Base-by-base conservation (phyloP, 2,113 vertebrate genomes). In the Callipepla californica region DNA sequence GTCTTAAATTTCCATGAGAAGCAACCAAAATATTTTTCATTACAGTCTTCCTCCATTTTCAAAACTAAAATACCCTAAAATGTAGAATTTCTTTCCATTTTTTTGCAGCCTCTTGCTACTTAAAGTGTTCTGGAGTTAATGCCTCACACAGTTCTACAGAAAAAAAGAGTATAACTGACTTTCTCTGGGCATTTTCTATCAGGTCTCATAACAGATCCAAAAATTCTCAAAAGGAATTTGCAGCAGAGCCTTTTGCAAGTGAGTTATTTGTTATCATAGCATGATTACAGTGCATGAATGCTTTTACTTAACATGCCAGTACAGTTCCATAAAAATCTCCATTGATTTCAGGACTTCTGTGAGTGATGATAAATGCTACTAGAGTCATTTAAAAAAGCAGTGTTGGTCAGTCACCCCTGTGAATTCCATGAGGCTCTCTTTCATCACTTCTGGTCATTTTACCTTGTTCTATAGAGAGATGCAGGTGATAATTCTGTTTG, bases 331-430 rank as follows among this genome's bases (percentile, higher is more conserved):
- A 57, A 86, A 93, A 80, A 57, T 72, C 20, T 83, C 9, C 5
- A 83, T 72, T 88, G 68, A 90, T 92, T 88, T 95, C 67, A 47
- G 13, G 53, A 50, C 28, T 80, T 72, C 58, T 67, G 40, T 65
- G 48, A 88, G 34, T 38, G 47, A 47, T 59, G 51, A 78, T 67
- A 88, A 78, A 75, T 59, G 8, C 9, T 72, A 55, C 47, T 74
- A 78, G 11, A 70, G 21, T 13, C 23, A 75, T 68, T 87, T 78
- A 89, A 78, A 80, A 73, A 77, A 61, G 16, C 17, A 57, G 3
- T 16, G 19, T 34, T 86, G 8, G 45, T 63, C 47, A 80, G 12
- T 63, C n/a, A 67, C 78, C 72, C 5, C 5, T 5, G 2, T 79
- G 80, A 84, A 94, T 87, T 51, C 9, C n/a, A 79, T 30, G 66